Evolutionary conservation across 2,888 invertebrate species (phyloP), one percentile per base, ranked within the genome.

Genomic region (Meta bourneti): DNA sequence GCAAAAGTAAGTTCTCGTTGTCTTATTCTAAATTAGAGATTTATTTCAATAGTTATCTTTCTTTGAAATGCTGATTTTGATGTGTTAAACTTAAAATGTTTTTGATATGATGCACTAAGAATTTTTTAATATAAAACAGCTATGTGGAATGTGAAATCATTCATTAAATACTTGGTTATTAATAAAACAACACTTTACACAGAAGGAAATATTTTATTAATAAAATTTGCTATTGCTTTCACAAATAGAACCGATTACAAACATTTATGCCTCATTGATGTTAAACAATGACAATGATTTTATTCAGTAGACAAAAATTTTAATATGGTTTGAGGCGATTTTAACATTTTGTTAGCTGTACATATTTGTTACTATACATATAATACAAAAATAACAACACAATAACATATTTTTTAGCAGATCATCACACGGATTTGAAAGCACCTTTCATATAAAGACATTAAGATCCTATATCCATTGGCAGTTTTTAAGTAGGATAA

Each of bases 301-400:
- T 19, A 69, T 81, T 81, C 11, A 81, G 16, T 86, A 48, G 77
- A 70, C 20, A 86, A 16, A 70, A 74, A 75, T 51, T 84, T 84
- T 61, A 48, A 78, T 70, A 70, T n/a, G 51, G 19, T 78, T 70
- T 78, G 61, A 78, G 77, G 86, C 86, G 78, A 61, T 69, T 34
- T 86, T 70, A 20, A 82, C 71, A 86, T 78, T 78, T 86, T 19
- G 80, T 81, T 84, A 84, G 85, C 85, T 90, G 85, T 90, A 90
- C 90, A 90, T 48, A 84, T 49, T 48, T 74, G 71, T 86, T 75
- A 86, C 82, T 91, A 86, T 86, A 91, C 90, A 91, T 86, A 86
- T 86, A 86, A 81, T 91, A 91, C 90, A 91, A 91, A 91, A 91
- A 86, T 91, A 91, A 91, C 81, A 91, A 77, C 61, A 86, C 74